phyloP scores from a whole-genome alignment of 2,113 vertebrate species.

The Trochalopteron elliotii region DNA sequence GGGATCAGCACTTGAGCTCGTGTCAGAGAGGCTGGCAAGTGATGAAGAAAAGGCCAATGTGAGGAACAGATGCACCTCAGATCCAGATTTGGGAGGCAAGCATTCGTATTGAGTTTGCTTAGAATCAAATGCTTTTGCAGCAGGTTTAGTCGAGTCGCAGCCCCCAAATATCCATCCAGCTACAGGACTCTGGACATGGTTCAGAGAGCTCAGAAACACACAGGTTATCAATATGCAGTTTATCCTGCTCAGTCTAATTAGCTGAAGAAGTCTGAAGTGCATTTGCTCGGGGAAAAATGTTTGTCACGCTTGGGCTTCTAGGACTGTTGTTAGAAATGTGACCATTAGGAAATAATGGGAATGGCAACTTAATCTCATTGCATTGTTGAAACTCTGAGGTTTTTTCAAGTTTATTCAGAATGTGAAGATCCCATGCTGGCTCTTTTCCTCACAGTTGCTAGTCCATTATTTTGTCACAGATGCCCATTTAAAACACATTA shows the following conservation, averaged over 20 bases:
- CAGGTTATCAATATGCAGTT: not conserved
- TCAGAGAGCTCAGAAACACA: not conserved
- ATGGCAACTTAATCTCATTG: not conserved
- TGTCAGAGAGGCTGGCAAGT: constrained; percentile 1
- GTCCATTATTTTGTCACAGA: not conserved
- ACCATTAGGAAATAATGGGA: not conserved
- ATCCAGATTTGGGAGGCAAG: not conserved
- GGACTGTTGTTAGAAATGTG: not conserved
- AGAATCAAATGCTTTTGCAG: not conserved
- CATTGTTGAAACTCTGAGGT: not conserved
- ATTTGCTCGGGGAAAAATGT: not conserved
- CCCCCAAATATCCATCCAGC: not conserved
- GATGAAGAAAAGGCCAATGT: not conserved
- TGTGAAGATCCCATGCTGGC: not conserved
- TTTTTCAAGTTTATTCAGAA: not conserved
- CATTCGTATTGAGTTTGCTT: not conserved
- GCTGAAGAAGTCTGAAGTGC: not conserved
- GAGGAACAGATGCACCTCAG: not conserved
- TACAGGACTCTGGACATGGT: not conserved
- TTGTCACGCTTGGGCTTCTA: not conserved
- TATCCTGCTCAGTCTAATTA: not conserved
- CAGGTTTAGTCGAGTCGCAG: not conserved
- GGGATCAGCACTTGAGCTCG: not conserved
- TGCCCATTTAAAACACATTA: not conserved
- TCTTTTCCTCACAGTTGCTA: not conserved